Base-by-base conservation (phyloP, 92 coral and sea anemone species). In the Parazoanthus swiftii region DNA sequence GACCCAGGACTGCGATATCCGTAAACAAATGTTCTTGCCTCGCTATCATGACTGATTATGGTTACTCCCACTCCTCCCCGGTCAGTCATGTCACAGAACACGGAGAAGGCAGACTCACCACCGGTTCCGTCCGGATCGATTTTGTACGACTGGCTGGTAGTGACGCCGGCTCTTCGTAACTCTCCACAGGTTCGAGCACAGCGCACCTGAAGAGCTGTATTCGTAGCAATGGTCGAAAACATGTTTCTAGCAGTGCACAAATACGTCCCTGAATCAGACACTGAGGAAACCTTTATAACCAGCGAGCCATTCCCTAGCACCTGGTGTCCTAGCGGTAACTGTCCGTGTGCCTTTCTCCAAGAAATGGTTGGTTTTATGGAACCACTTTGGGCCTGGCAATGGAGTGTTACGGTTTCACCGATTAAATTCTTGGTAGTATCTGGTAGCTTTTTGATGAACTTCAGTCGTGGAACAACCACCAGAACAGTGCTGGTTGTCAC, bases 261-360 rank as follows among this genome's bases (percentile, higher is more conserved):
- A 51, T 90, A 90, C 70, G 23, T 68, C 33, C 93, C 91, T 5
- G 86, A 91, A 43, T 90, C 90, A 21, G 36, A 59, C 51, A 78
- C 29, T 39, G 93, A 92, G 8, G 89, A 81, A 15, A 92, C 21
- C 23, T 83, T 79, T 48, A 92, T 26, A 77, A 85, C 84, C 7
- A 92, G 79, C 43, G 91, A 90, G 2, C 89, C 95, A 38, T 90
- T 90, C 35, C 75, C 85, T 35, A 85, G 79, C 21, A 90, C 71
- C 56, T 81, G 80, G 44, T 89, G 59, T 25, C 82, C 20, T 13
- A 74, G 50, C 23, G 92, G 88, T 85, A 88, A 43, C 42, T 65
- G 23, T 4, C 74, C 82, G 50, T 85, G 81, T 79, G 88, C 23
- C 25, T 80, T 88, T 18, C 90, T 25, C 95, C 95, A 92, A 66